Evolutionary conservation across 2,888 invertebrate species (phyloP).

Genomic region (Agonopterix subpropinquella): DNA sequence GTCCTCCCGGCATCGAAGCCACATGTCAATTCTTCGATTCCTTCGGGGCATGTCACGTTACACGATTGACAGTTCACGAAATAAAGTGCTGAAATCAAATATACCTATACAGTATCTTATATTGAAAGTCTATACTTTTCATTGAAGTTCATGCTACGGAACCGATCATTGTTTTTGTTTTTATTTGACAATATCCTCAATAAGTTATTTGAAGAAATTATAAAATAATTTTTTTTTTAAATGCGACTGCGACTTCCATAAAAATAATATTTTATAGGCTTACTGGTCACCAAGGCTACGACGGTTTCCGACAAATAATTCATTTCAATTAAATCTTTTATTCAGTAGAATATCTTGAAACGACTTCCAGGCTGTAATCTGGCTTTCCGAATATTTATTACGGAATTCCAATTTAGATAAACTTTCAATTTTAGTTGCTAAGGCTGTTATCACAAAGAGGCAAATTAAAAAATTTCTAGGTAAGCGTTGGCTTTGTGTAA

Average conservation of each 20-base stretch:
- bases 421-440: neutral
- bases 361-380: neutral
- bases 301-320: neutral
- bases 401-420: slow-evolving; percentile 1
- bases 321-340: neutral
- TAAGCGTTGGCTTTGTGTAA: too few relatives aligned
- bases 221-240: too few relatives aligned
- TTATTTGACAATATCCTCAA: too few relatives aligned
- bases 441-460: too few relatives aligned
- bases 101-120: neutral
- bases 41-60: slow-evolving; percentile 26
- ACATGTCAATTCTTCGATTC: slow-evolving; percentile 26
- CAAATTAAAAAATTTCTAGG: too few relatives aligned
- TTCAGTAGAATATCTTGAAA: neutral
- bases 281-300: neutral
- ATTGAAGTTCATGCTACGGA: too few relatives aligned
- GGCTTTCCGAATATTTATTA: neutral
- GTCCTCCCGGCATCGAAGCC: slow-evolving; percentile 28
- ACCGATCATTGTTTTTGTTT: too few relatives aligned
- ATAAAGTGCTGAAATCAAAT: slow-evolving; percentile 20
- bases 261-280: neutral
- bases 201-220: too few relatives aligned
- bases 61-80: slow-evolving; percentile 23
- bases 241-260: too few relatives aligned
- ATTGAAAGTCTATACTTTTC: too few relatives aligned